Evolutionary conservation across 2,113 vertebrate species (phyloP), one percentile per base, ranked within the genome.

Genomic region (Pandion haliaetus): DNA sequence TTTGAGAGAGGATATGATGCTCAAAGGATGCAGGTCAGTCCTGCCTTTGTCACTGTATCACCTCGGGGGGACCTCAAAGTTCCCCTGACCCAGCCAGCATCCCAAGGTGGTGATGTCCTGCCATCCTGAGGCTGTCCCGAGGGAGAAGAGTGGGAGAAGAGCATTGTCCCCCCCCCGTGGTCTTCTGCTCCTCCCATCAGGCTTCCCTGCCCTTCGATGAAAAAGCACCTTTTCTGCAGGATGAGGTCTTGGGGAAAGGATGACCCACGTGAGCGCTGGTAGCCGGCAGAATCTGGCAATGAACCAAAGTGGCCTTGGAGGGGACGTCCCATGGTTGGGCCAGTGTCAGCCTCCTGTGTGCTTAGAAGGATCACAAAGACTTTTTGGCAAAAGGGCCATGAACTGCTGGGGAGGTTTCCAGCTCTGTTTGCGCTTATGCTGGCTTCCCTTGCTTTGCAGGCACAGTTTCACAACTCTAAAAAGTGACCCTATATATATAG

Each of bases 161-260:
- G 15, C 21, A 3, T 5, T 90, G 40, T 0, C 12, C 11, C 5
- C 4, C 5, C 44, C 44, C 52, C 1, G 1, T 28, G 3, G 23
- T 36, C 16, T 54, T 52, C 38, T 78, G 17, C 17, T 69, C 10
- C 18, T 86, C 20, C 62, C 1, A 0, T 55, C 36, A 82, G 38
- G 36, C 38, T 47, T 40, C 42, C 24, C 28, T 62, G 34, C 38
- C 19, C 17, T 88, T 44, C 1, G 1, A 14, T 65, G 21, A 47
- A 88, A 93, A 92, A 40, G 15, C 4, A 5, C 29, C 31, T 85
- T 86, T 91, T 79, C 52, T 79, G 40, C 47, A 36, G 57, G 24
- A 6, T 7, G 10, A 29, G 45, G 26, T 59, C 23, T 58, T 59
- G 31, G 57, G 17, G 45, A 36, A 72, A 79, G 70, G 40, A 61